phyloP scores from a whole-genome alignment of 2,888 invertebrate species.

The Coecobrya sp. region DNA sequence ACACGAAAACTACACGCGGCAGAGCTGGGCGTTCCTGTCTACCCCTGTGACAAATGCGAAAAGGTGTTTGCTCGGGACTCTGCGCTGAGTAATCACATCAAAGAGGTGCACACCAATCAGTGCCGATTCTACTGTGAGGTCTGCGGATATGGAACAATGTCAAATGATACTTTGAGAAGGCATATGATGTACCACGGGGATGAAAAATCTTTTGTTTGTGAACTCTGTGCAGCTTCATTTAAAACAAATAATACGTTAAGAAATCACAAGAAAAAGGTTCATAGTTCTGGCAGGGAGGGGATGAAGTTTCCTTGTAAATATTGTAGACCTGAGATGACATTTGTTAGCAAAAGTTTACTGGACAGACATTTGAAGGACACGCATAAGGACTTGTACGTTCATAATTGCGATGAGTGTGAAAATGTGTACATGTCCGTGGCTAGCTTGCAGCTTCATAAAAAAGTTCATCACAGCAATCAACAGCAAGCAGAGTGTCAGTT shows the following conservation, averaged over 20 bases:
- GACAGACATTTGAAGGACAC: conserved; percentile 15
- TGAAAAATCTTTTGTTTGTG: conserved; percentile 34
- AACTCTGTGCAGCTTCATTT: neutral
- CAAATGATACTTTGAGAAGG: neutral
- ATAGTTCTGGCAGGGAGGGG: neutral
- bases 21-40: neutral
- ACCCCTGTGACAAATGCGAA: neutral
- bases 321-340: neutral
- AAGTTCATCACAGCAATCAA: neutral
- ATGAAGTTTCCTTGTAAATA: conserved; percentile 27
- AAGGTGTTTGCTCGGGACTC: neutral
- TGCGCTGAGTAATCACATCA: neutral
- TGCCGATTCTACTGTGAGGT: conserved; percentile 50
- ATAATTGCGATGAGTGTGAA: conserved; percentile 60
- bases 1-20: neutral
- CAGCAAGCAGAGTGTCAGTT: conserved; percentile 28
- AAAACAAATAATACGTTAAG: neutral
- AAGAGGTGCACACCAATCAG: neutral
- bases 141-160: conserved; percentile 42
- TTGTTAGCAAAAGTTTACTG: neutral
- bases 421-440: conserved; percentile 40
- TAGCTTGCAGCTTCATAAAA: conserved; percentile 62
- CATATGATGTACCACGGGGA: neutral
- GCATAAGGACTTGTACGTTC: conserved; percentile 39
- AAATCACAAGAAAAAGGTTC: neutral